Evolutionary conservation across 2,888 invertebrate genomes (phyloP), one percentile per base, ranked within the genome.

Genomic region (Calephelis perditalis): DNA sequence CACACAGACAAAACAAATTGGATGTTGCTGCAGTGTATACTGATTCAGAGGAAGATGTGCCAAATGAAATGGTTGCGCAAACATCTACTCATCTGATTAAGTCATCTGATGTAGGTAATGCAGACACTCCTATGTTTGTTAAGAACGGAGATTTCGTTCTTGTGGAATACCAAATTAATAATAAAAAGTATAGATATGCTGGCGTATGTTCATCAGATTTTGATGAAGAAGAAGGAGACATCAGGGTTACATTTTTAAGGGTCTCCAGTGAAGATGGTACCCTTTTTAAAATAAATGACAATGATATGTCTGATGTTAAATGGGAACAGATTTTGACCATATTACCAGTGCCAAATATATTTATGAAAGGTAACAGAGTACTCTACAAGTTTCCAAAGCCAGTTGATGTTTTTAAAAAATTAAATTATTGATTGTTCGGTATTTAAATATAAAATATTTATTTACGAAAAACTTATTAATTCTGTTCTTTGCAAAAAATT

Each of bases 111-210:
- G n/a, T n/a, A n/a, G n/a, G n/a, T n/a, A n/a, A n/a, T n/a, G n/a
- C n/a, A n/a, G n/a, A n/a, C n/a, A n/a, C 57, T 60, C 37, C 60
- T 63, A 59, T 59, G 58, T 37, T 55, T 63, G 63, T 65, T 44
- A 65, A 66, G 63, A 67, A 66, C 15, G 67, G 65, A 66, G 65
- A 68, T 66, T 67, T 67, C 65, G 59, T 67, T 12, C n/a, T n/a
- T n/a, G n/a, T n/a, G n/a, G n/a, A n/a, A n/a, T n/a, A n/a, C n/a
- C n/a, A n/a, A n/a, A n/a, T n/a, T n/a, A n/a, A n/a, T n/a, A n/a
- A n/a, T n/a, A n/a, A n/a, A n/a, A n/a, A n/a, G n/a, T n/a, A n/a
- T 64, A 65, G 68, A 65, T 67, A 68, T 66, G 67, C 67, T 64
- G 67, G 66, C 60, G 60, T 66, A 63, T 68, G 66, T 65, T 65